phyloP scores from a whole-genome alignment of 2,113 vertebrate species.

The Centropus unirufus region DNA sequence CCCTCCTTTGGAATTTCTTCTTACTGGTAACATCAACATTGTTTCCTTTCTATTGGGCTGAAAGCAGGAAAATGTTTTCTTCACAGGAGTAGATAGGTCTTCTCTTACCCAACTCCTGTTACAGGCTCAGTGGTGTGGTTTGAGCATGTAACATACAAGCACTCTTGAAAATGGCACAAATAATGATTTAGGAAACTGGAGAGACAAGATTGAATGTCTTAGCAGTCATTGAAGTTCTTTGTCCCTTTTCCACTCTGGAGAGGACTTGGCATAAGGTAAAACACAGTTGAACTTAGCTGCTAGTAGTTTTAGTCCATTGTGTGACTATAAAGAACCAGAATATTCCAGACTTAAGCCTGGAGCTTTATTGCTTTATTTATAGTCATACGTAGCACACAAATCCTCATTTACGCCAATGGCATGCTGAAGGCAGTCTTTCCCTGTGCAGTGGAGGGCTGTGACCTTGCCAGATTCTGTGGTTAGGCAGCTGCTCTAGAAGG shows the following conservation, averaged over 20 bases:
- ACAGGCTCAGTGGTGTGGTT: not conserved
- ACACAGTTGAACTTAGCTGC: not conserved
- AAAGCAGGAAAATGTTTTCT: not conserved
- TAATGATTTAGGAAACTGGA: not conserved
- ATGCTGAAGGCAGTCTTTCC: not conserved
- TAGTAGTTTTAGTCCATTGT: not conserved
- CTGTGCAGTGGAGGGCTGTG: not conserved
- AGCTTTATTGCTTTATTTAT: conserved; percentile 1
- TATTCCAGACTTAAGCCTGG: not conserved
- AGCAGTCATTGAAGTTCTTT: not conserved
- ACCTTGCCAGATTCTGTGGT: conserved; percentile 42
- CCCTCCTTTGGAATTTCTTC: not conserved
- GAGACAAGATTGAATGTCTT: not conserved
- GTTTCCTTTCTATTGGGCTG: not conserved
- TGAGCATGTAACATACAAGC: not conserved
- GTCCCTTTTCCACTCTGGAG: not conserved
- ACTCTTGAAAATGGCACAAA: not conserved
- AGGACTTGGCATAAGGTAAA: not conserved
- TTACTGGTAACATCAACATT: not conserved
- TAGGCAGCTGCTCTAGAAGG: conserved; percentile 5
- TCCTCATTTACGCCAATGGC: conserved; percentile 13
- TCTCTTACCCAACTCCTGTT: not conserved
- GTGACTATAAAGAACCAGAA: not conserved
- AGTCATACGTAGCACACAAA: not conserved
- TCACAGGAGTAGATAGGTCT: not conserved